phyloP scores from a whole-genome alignment of 1,140 invertebrate genomes.

The Arctopsyche grandis region DNA sequence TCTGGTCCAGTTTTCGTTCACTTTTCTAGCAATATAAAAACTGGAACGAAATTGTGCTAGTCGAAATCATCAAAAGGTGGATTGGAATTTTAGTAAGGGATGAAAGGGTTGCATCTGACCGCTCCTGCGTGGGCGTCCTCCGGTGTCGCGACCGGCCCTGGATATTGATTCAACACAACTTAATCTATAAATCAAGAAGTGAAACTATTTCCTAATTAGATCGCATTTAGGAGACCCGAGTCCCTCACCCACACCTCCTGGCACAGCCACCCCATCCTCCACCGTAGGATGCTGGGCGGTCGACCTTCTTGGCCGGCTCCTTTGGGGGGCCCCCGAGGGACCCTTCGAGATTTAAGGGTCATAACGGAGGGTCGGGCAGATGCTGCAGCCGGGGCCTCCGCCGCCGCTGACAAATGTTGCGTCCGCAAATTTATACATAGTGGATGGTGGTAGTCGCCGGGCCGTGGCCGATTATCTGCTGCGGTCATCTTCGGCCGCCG shows the following conservation, averaged over 20 bases:
- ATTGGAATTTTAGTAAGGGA: no score
- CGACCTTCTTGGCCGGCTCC: conserved; percentile 26
- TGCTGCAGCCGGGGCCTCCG: conserved; percentile 37
- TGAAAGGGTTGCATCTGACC: conserved; percentile 37
- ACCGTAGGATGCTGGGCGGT: not conserved
- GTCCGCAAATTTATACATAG: conserved; percentile 51
- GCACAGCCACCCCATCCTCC: not conserved
- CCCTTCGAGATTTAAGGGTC: conserved; percentile 55
- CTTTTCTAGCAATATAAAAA: no score
- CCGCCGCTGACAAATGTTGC: conserved; percentile 50
- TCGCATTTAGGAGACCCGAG: conserved; percentile 63
- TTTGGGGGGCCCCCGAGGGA: conserved; percentile 24
- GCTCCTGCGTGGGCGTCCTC: not conserved
- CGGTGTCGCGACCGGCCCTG: conserved; percentile 1
- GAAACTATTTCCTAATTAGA: conserved; percentile 70
- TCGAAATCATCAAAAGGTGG: no score
- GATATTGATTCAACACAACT: conserved; percentile 59
- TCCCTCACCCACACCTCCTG: conserved; percentile 30
- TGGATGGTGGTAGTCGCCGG: conserved; percentile 44
- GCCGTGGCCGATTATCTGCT: conserved; percentile 50
- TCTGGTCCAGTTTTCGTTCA: no score
- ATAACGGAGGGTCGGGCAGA: conserved; percentile 51
- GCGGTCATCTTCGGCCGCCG: conserved; percentile 49
- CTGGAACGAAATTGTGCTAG: no score
- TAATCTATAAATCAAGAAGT: conserved; percentile 70